These are phyloP conservation scores for Malthinus seriepunctatus DNA, from an alignment of 2,888 invertebrate species.

Conservation along the genomic window DNA sequence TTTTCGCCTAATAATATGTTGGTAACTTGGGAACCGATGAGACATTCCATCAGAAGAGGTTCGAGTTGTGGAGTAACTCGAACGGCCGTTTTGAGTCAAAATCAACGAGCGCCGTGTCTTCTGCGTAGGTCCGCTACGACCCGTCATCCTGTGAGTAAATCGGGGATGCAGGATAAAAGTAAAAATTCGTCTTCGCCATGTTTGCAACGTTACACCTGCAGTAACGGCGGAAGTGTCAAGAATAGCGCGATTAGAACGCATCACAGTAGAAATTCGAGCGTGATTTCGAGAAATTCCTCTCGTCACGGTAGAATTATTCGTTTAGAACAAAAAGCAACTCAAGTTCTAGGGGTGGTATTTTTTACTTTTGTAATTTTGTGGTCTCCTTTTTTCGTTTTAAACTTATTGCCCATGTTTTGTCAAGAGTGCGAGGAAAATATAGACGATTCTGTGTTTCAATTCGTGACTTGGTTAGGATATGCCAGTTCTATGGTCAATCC, in stretches of 20 bases:
- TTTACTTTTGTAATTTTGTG: slow-evolving; percentile 92
- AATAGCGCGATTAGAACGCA: slow-evolving; percentile 61
- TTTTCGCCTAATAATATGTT: slow-evolving; percentile 53
- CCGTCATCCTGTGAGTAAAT: slow-evolving; percentile 56
- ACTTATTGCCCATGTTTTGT: slow-evolving; percentile 83
- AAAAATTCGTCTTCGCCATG: slow-evolving; percentile 63
- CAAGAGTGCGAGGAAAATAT: slow-evolving; percentile 76
- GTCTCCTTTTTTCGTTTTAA: slow-evolving; percentile 94
- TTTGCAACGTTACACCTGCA: slow-evolving; percentile 53
- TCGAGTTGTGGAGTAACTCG: slow-evolving; percentile 73
- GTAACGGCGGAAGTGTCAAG: slow-evolving; percentile 25
- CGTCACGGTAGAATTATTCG: slow-evolving; percentile 83
- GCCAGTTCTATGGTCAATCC: slow-evolving; percentile 95
- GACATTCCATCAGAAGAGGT: slow-evolving; percentile 61
- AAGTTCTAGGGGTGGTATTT: slow-evolving; percentile 92
- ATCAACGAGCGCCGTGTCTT: slow-evolving; percentile 54
- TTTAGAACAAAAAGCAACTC: slow-evolving; percentile 94
- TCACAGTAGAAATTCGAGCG: slow-evolving; percentile 79
- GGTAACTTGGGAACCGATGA: slow-evolving; percentile 71
- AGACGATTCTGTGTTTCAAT: slow-evolving; percentile 79
- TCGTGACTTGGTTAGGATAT: slow-evolving; percentile 92
- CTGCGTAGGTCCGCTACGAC: slow-evolving; percentile 64
- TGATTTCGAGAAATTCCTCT: slow-evolving; percentile 79
- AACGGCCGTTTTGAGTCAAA: slow-evolving; percentile 62
- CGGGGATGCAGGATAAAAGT: slow-evolving; percentile 43